Conservation (phyloP, 2,797 vertebrate species). For the Adelosebastes latens region DNA sequence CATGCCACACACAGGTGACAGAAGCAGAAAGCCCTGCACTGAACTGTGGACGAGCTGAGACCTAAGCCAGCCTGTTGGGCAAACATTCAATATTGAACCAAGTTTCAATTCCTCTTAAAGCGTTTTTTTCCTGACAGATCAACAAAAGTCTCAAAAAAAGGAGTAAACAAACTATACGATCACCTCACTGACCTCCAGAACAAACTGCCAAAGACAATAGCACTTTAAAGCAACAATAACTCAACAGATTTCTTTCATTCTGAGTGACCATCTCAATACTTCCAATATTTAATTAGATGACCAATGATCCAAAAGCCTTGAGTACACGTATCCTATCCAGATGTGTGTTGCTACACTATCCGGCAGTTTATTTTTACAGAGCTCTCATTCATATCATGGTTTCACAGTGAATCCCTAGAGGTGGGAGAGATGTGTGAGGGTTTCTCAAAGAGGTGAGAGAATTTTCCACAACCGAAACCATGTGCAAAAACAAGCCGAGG, state of each 20-base stretch:
- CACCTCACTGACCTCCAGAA: conserved; percentile 15
- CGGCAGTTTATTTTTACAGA: conserved; percentile 65
- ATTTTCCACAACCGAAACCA: conserved; percentile 61
- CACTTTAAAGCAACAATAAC: not conserved
- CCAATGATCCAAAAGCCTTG: not conserved
- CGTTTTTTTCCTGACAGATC: not conserved
- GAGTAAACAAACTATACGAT: not conserved
- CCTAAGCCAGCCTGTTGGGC: conserved; percentile 8
- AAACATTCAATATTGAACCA: conserved; percentile 58
- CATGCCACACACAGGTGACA: conserved; percentile 67
- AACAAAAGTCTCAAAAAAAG: conserved; percentile 5
- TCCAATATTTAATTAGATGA: conserved; percentile 2
- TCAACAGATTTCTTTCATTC: not conserved
- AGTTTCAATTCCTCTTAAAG: conserved; percentile 10
- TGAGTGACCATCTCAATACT: not conserved
- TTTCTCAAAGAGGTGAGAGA: conserved; percentile 70
- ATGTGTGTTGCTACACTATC: conserved; percentile 49
- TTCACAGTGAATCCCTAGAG: conserved; percentile 71
- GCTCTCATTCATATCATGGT: conserved; percentile 66
- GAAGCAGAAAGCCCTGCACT: not conserved
- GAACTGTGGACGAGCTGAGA: conserved; percentile 15
- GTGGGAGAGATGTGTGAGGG: conserved; percentile 66
- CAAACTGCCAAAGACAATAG: not conserved
- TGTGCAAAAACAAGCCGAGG: conserved; percentile 55
- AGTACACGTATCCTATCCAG: conserved; percentile 8